Base-by-base conservation (phyloP, 2,888 invertebrate species). In the Crocallis elinguaria region DNA sequence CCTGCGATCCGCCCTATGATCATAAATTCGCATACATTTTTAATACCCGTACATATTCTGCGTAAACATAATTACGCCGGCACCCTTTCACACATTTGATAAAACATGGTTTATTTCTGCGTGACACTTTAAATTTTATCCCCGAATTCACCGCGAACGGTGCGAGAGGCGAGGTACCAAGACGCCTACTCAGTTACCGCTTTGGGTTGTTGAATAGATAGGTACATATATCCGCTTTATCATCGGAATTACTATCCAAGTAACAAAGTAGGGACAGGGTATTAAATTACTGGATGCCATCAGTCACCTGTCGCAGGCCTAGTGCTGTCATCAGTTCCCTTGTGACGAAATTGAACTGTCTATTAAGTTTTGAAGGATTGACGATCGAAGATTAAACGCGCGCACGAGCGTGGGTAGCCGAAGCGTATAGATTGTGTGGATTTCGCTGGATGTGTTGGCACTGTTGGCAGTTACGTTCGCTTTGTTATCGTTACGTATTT, bases 211-310 rank as follows among this genome's bases (percentile, higher is more conserved):
- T 36, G 37, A 27, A 32, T 48, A 57, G 32, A 43, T 49, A 49
- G 32, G 14, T 42, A 43, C 37, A 27, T 37, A 41, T 29, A 54
- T 74, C 70, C 72, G 77, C 76, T 75, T 74, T 75, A 72, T 79
- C 81, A 80, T 75, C 72, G 71, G 73, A 79, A 82, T 82, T 73
- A 75, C 77, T 66, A 75, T 74, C 71, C 67, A 52, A 45, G 71
- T 72, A 72, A 79, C 75, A 78, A 77, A 80, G 77, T 77, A 71
- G 62, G 60, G 64, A 56, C 54, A 62, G 58, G 61, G 71, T 75
- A 74, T 79, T 72, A 75, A 78, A 78, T 77, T 76, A 69, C 75
- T 67, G 64, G 54, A 55, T 59, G 67, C 70, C 58, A 80, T 82
- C 69, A 60, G 67, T 82, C 81, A 77, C 67, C 66, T 73, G 75